Conservation (phyloP, 2,113 vertebrate species). For the Tragelaphus scriptus region DNA sequence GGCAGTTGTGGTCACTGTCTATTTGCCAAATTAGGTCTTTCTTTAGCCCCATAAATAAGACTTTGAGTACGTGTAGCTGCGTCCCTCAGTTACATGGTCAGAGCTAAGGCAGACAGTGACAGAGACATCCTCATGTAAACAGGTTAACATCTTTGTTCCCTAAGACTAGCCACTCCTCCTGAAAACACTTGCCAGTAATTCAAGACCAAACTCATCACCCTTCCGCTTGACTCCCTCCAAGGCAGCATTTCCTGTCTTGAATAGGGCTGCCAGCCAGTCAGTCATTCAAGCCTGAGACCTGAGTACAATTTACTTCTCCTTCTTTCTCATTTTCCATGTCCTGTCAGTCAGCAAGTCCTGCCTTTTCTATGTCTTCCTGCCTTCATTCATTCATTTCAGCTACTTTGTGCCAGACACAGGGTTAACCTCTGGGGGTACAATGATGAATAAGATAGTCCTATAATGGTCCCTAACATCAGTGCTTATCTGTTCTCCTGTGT, state of each 20-base stretch:
- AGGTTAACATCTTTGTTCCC: not conserved
- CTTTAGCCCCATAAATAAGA: not conserved
- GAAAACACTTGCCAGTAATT: not conserved
- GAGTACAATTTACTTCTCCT: not conserved
- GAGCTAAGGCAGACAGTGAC: not conserved
- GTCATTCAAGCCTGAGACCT: not conserved
- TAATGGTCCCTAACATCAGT: not conserved
- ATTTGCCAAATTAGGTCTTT: conserved; percentile 39
- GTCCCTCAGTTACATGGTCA: not conserved
- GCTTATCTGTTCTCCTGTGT: not conserved
- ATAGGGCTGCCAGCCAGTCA: not conserved
- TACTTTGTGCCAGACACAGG: not conserved
- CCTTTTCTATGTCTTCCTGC: not conserved
- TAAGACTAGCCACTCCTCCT: not conserved
- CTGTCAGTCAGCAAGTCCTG: not conserved
- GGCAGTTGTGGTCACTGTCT: not conserved
- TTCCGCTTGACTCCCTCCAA: not conserved
- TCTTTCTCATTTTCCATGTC: not conserved
- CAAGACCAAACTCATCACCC: not conserved
- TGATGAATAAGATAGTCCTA: not conserved
- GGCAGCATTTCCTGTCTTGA: not conserved
- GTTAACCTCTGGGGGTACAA: not conserved
- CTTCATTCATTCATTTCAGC: not conserved
- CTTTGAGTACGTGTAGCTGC: not conserved
- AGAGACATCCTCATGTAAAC: not conserved